phyloP scores from a whole-genome alignment of 2,113 vertebrate genomes.

The Pagrus major region DNA sequence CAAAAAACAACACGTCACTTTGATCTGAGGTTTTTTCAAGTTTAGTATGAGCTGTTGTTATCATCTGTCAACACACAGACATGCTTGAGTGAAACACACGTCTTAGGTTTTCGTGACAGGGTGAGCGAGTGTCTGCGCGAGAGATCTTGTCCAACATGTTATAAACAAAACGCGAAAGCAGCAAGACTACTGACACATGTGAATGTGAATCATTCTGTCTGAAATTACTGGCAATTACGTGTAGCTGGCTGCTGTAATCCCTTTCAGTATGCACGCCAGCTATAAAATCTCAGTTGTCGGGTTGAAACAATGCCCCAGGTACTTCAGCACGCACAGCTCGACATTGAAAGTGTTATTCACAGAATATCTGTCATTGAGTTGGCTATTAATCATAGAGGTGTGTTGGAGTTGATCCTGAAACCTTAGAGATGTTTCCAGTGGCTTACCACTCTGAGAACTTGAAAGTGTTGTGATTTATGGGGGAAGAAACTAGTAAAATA shows the following conservation, averaged over 20 bases:
- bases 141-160: constrained; percentile 20
- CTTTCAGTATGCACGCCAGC: constrained; percentile 46
- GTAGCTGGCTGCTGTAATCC: constrained; percentile 62
- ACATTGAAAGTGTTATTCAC: constrained; percentile 69
- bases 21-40: constrained; percentile 1
- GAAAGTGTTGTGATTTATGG: constrained; percentile 33
- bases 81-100: constrained; percentile 1
- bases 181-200: constrained; percentile 51
- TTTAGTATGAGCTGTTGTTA: constrained; percentile 5
- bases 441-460: constrained; percentile 15
- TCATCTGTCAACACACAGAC: constrained; percentile 30
- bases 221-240: constrained; percentile 76
- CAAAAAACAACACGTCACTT: not conserved
- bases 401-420: constrained; percentile 49
- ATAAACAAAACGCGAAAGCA: constrained; percentile 49
- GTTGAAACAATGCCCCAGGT: constrained; percentile 53
- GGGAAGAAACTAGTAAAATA: constrained; percentile 20
- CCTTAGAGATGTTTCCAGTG: constrained; percentile 45
- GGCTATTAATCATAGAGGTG: constrained; percentile 66
- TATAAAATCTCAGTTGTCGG: constrained; percentile 71
- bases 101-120: not conserved
- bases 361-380: constrained; percentile 57
- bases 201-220: constrained; percentile 74
- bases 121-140: constrained; percentile 45
- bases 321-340: constrained; percentile 47